Evolutionary conservation across 2,113 vertebrate species (phyloP), one percentile per base, ranked within the genome.

Genomic region (Oostethus manadensis): DNA sequence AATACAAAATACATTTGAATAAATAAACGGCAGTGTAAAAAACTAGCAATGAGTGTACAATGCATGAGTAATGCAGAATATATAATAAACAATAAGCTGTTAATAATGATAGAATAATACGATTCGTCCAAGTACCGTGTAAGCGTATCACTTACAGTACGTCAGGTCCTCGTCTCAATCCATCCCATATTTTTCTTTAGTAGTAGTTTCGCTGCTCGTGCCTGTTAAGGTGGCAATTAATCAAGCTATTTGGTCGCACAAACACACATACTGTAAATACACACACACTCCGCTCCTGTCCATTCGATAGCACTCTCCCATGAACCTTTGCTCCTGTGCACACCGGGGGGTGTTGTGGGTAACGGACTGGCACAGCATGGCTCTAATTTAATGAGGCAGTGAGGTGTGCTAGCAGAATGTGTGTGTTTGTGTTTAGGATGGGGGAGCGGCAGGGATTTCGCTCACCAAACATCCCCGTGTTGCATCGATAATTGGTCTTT

Each of bases 361-460:
- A 83, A 74, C 56, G 26, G 76, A 75, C 73, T 61, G 51, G 56
- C 82, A 54, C 81, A 88, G 86, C 79, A 80, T 20, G 84, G 26
- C 62, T 78, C 80, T 87, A 85, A 85, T 86, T 86, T 88, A 87
- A 88, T 86, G 84, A 84, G 81, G 73, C 58, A 69, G 21, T 51
- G 63, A 56, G 53, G 60, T 74, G 66, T 72, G 62, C 66, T 9
- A 62, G 23, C 38, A 2, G 33, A 6, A 47, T 65, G 15, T 10
- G 21, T 66, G 23, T 48, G 48, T 35, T 58, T 61, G 59, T 42
- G 42, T 23, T 58, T 56, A 35, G 40, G 44, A 20, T 33, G 63
- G 8, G 50, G 46, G 8, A 21, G 22, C 46, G 6, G 21, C 49
- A 51, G 58, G 60, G 42, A 23, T 63, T 68, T 70, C 54, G 70